These are phyloP conservation scores for Camelus bactrianus DNA, from an alignment of 2,113 vertebrate genomes.

Conservation along the genomic window DNA sequence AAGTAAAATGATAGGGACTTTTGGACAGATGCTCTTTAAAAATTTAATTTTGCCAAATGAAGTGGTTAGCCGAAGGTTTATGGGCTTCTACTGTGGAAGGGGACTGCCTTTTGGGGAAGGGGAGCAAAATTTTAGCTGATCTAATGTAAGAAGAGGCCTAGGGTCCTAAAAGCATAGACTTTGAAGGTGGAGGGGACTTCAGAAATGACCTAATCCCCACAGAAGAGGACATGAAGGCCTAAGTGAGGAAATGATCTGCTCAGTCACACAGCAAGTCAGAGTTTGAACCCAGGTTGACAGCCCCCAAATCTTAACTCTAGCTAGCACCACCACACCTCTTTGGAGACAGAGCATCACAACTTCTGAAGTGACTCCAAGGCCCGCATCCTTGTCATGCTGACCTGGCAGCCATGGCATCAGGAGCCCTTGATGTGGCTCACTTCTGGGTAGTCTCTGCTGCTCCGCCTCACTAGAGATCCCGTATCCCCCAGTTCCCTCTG, in stretches of 20 bases:
- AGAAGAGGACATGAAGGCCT: neutral
- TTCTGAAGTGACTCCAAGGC: neutral
- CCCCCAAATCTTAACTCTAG: neutral
- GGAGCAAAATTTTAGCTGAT: neutral
- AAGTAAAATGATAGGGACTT: neutral
- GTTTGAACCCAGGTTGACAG: neutral
- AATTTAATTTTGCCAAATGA: neutral
- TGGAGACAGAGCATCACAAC: neutral
- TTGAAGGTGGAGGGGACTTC: neutral
- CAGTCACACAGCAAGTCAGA: neutral
- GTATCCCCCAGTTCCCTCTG: neutral
- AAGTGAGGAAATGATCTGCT: conserved; percentile 3
- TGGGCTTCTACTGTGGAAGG: neutral
- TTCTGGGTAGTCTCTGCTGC: neutral
- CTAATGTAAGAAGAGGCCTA: neutral
- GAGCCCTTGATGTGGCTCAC: neutral
- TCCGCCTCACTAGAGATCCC: neutral
- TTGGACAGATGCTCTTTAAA: neutral
- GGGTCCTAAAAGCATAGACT: neutral
- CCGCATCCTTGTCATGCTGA: neutral
- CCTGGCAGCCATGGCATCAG: neutral
- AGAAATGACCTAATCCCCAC: neutral
- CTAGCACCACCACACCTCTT: neutral
- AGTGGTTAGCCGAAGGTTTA: neutral
- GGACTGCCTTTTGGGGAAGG: neutral